Base-by-base conservation (phyloP, 2,797 vertebrate genomes). In the Oryzias sinensis region DNA sequence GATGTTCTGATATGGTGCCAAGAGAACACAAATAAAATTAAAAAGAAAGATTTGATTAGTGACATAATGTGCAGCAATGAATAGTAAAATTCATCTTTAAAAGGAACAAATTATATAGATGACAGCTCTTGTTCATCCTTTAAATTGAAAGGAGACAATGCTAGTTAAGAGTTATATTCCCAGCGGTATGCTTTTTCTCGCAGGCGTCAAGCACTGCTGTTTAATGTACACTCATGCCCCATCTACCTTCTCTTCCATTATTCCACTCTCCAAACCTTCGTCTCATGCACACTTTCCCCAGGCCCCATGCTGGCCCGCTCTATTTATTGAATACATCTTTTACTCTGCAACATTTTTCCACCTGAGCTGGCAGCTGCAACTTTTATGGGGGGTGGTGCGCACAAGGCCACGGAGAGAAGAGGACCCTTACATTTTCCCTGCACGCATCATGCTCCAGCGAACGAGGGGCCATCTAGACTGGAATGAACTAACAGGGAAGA, bases 271-370 rank as follows among this genome's bases (percentile, higher is more conserved):
- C 94, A 96, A 94, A 94, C 94, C 94, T 94, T 91, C 92, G 94
- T 95, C 94, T 95, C 95, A 95, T 93, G 93, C 94, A 93, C 94
- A 94, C 94, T 94, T 94, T 93, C 91, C 87, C 74, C 76, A 85
- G 94, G 91, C 95, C 94, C 93, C 97, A 96, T 96, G 95, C 95
- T 97, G 95, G 93, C 95, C 88, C 92, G 91, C 93, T 93, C 95
- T 98, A 97, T 97, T 98, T 98, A 98, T 97, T 97, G 95, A 99
- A 97, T 97, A 97, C 95, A 97, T 97, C 95, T 92, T 98, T 94
- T 95, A 93, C 94, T 93, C 95, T 87, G 84, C 87, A 89, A 93
- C 93, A 95, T 96, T 97, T 91, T 97, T 97, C 96, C 96, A 98
- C 96, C 95, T 98, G 97, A 98, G 93, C 92, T 97, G 92, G 93